Percentiles rank a stretch among this genome's conserved stretches.
These are phyloP conservation scores for Brachyalestes nurse DNA, from an alignment of 2,797 vertebrate species.

Conservation along the genomic window DNA sequence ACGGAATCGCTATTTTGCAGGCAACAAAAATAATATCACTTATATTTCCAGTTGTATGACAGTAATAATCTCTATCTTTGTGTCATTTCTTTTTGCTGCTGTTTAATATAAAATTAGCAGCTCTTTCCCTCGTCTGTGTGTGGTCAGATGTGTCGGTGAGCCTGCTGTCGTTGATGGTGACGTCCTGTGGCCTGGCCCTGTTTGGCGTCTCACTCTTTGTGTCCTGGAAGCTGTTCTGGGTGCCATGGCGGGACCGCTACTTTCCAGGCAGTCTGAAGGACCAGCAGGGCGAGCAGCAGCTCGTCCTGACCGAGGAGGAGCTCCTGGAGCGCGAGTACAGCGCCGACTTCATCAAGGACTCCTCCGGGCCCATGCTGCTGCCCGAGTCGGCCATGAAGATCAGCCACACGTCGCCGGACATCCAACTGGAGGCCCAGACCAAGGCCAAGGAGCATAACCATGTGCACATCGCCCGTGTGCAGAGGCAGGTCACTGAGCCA, in stretches of 20 bases:
- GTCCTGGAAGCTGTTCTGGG: slow-evolving; percentile 98
- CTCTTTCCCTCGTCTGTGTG: slow-evolving; percentile 20
- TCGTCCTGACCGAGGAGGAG: slow-evolving; percentile 88
- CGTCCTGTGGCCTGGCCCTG: slow-evolving; percentile 93
- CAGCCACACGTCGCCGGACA: slow-evolving; percentile 97
- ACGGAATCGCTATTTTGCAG: too few relatives aligned
- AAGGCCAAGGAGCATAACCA: slow-evolving; percentile 86
- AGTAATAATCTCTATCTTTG: too few relatives aligned
- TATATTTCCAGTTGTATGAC: too few relatives aligned
- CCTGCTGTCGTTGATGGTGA: slow-evolving; percentile 93
- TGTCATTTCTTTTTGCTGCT: too few relatives aligned
- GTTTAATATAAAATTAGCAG: neutral
- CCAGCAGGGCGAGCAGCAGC: slow-evolving; percentile 85
- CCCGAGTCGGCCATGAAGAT: slow-evolving; percentile 94
- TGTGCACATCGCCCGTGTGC: slow-evolving; percentile 82
- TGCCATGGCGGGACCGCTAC: slow-evolving; percentile 91
- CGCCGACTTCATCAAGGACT: slow-evolving; percentile 86
- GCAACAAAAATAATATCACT: too few relatives aligned
- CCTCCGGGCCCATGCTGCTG: slow-evolving; percentile 65
- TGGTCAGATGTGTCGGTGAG: slow-evolving; percentile 78
- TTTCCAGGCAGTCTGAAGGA: slow-evolving; percentile 86
- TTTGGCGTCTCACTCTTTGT: slow-evolving; percentile 97
- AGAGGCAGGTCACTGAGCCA: slow-evolving; percentile 94
- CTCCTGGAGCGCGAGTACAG: slow-evolving; percentile 90
- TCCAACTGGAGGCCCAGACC: slow-evolving; percentile 86